phyloP scores from a whole-genome alignment of 2,888 invertebrate genomes.

The Hypselothyrea guttata region DNA sequence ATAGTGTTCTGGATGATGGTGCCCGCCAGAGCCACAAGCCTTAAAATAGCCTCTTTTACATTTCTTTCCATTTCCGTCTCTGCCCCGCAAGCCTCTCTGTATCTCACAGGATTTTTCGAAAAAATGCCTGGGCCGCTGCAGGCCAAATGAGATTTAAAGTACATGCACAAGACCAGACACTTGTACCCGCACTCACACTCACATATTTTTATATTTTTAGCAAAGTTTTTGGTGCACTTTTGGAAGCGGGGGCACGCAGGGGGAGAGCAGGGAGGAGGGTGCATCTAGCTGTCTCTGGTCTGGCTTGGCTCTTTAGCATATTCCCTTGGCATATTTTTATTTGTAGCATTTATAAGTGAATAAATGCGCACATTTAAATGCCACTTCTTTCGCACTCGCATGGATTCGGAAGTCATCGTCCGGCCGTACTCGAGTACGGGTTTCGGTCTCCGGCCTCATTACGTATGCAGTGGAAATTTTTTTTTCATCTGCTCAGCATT shows the following conservation, averaged over 20 bases:
- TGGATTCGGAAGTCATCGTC: constrained; percentile 55
- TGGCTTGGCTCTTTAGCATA: constrained; percentile 65
- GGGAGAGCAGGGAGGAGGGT: too few relatives aligned
- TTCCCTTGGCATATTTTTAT: constrained; percentile 71
- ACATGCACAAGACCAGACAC: constrained; percentile 39
- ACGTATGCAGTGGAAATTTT: constrained; percentile 73
- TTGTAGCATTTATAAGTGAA: constrained; percentile 77
- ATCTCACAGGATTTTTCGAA: constrained; percentile 32
- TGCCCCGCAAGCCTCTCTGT: not conserved
- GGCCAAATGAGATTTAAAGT: constrained; percentile 75
- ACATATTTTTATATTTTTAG: constrained; percentile 34
- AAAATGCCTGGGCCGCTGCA: constrained; percentile 63
- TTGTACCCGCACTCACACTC: constrained; percentile 7
- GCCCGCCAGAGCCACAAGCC: constrained; percentile 55
- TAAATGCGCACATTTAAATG: constrained; percentile 77
- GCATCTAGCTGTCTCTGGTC: constrained; percentile 7
- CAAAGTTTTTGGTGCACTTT: constrained; percentile 56
- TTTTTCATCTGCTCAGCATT: constrained; percentile 68
- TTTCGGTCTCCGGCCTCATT: constrained; percentile 57
- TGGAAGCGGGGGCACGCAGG: too few relatives aligned
- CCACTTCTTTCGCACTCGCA: constrained; percentile 61
- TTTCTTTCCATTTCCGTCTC: constrained; percentile 6
- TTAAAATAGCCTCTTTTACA: constrained; percentile 38
- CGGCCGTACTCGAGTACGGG: constrained; percentile 31
- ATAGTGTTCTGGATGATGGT: constrained; percentile 58